Evolutionary conservation across 1,140 invertebrate genomes (phyloP).

Genomic region (Brachionus angularis): DNA sequence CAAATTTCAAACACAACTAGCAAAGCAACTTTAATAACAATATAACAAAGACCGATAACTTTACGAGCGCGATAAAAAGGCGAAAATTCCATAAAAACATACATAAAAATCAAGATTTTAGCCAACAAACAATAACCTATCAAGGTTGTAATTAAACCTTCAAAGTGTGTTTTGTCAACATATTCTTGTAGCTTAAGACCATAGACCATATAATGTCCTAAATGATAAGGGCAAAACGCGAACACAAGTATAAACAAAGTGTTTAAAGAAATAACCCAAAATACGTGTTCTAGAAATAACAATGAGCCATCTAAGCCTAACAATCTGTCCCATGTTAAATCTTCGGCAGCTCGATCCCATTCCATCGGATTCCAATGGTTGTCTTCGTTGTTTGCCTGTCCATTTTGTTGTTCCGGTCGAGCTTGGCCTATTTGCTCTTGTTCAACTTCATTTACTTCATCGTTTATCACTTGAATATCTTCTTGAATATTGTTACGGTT

Average conservation of each 20-base stretch:
- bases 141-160: slow-evolving; percentile 83
- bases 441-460: slow-evolving; percentile 52
- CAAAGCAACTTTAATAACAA: slow-evolving; percentile 88
- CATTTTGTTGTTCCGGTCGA: slow-evolving; percentile 50
- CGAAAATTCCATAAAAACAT: slow-evolving; percentile 67
- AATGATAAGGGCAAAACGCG: slow-evolving; percentile 91
- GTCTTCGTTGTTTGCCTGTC: slow-evolving; percentile 63
- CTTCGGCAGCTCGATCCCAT: slow-evolving; percentile 93
- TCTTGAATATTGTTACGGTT: not conserved
- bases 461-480: slow-evolving; percentile 34
- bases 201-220: slow-evolving; percentile 77
- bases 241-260: slow-evolving; percentile 85
- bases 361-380: slow-evolving; percentile 94
- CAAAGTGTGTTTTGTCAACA: slow-evolving; percentile 76
- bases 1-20: slow-evolving; percentile 90
- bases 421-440: not conserved
- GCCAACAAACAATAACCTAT: slow-evolving; percentile 86
- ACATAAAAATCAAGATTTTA: slow-evolving; percentile 73
- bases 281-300: slow-evolving; percentile 94
- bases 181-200: slow-evolving; percentile 72
- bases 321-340: slow-evolving; percentile 89
- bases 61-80: slow-evolving; percentile 68
- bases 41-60: slow-evolving; percentile 85
- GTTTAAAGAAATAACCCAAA: slow-evolving; percentile 96
- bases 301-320: slow-evolving; percentile 92